A percentile compares a stretch with the other conserved stretches of the same genome.
phyloP scores from a whole-genome alignment of 2,113 vertebrate genomes.

The Aptenodytes forsteri region DNA sequence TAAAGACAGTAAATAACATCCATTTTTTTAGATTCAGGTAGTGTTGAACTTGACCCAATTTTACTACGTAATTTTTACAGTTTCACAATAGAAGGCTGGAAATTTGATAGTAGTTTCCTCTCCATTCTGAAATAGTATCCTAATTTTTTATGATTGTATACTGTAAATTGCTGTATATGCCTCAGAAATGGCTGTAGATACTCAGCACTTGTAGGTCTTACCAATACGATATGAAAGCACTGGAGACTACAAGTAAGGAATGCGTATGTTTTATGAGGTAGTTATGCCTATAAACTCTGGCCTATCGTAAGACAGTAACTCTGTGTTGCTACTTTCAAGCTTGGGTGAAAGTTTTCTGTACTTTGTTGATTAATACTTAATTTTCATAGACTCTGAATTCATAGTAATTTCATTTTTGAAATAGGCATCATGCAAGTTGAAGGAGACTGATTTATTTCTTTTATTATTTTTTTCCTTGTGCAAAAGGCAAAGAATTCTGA shows the following conservation, averaged over 20 bases:
- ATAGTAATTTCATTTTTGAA: constrained; percentile 17
- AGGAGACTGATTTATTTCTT: constrained; percentile 52
- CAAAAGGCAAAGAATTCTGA: constrained; percentile 25
- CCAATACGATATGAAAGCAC: neutral
- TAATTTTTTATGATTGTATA: neutral
- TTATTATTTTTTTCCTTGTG: constrained; percentile 41
- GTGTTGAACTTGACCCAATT: neutral
- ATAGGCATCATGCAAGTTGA: neutral
- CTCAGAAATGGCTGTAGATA: neutral
- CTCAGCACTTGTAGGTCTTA: neutral
- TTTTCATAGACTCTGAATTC: constrained; percentile 50
- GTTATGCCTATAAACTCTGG: neutral
- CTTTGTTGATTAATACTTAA: constrained; percentile 49
- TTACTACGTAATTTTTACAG: neutral
- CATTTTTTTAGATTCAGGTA: neutral
- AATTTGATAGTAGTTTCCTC: neutral
- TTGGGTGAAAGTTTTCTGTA: constrained; percentile 25
- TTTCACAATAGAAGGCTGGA: neutral
- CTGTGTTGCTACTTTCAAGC: neutral
- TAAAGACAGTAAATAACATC: neutral
- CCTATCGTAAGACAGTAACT: neutral
- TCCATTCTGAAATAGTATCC: neutral
- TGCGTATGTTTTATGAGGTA: neutral
- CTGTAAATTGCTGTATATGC: neutral
- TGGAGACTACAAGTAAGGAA: neutral